Percentiles rank a stretch among this genome's conserved stretches.
Evolutionary conservation across 2,797 vertebrate genomes (phyloP).

Genomic region (Oreochromis grahami): DNA sequence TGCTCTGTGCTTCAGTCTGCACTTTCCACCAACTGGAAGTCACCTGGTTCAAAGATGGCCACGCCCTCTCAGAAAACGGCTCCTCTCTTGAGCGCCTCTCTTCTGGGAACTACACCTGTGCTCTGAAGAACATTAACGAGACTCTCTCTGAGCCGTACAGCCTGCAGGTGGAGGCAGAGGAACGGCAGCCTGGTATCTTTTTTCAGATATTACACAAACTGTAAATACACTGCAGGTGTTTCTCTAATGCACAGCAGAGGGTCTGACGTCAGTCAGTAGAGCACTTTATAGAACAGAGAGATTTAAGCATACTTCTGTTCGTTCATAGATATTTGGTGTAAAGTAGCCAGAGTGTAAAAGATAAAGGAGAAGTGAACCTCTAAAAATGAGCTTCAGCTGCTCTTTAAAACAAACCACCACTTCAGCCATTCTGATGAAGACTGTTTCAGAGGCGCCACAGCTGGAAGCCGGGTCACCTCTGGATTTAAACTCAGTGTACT

Average conservation of each 20-base stretch:
- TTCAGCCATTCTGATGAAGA: neutral
- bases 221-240: fast-evolving
- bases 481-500: neutral
- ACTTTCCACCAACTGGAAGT: neutral
- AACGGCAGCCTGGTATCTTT: neutral
- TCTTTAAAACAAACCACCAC: neutral
- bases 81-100: no score
- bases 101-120: constrained; percentile 50
- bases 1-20: no score
- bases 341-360: neutral
- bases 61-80: neutral
- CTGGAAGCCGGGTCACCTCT: neutral
- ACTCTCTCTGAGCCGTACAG: neutral
- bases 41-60: constrained; percentile 26
- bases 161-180: neutral
- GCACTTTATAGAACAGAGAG: fast-evolving
- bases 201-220: neutral
- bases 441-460: neutral
- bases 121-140: fast-evolving
- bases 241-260: neutral
- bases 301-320: fast-evolving
- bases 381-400: neutral
- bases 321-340: neutral
- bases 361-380: neutral
- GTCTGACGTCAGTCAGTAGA: neutral